Evolutionary conservation across 2,113 vertebrate genomes (phyloP).

Genomic region (Bettongia penicillata): DNA sequence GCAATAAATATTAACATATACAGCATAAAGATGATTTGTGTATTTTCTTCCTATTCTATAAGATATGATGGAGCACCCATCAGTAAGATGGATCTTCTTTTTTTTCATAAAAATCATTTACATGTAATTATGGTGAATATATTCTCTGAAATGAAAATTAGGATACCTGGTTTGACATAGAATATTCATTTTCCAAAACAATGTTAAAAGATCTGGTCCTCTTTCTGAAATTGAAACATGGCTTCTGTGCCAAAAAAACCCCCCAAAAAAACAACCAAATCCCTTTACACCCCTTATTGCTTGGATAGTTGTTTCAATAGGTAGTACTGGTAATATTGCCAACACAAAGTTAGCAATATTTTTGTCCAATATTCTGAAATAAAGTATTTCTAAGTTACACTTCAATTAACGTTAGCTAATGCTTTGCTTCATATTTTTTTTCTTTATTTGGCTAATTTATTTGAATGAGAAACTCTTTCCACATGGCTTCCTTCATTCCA

Average conservation of each 20-base stretch:
- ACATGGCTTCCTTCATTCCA: background rate
- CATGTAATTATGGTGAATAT: background rate
- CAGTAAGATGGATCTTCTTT: background rate
- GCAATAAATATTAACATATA: background rate
- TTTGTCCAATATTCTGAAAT: background rate
- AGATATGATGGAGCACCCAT: background rate
- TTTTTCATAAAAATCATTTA: background rate
- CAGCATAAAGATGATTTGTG: background rate
- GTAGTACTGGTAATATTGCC: background rate
- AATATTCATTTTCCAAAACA: background rate
- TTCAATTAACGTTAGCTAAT: background rate
- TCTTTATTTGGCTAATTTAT: background rate
- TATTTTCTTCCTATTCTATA: background rate
- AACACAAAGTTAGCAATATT: background rate
- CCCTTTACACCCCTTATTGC: background rate
- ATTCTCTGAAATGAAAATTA: background rate
- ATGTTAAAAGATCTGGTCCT: background rate
- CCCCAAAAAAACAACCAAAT: background rate
- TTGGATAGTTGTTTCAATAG: background rate
- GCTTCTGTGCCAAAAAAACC: background rate
- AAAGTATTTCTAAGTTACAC: background rate
- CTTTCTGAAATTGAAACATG: background rate
- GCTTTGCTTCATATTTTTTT: constrained; percentile 4
- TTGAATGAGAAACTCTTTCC: background rate
- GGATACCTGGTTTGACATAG: background rate